These are phyloP conservation scores for Omphaloscelis lunosa DNA, from an alignment of 2,888 invertebrate species.

Conservation along the genomic window DNA sequence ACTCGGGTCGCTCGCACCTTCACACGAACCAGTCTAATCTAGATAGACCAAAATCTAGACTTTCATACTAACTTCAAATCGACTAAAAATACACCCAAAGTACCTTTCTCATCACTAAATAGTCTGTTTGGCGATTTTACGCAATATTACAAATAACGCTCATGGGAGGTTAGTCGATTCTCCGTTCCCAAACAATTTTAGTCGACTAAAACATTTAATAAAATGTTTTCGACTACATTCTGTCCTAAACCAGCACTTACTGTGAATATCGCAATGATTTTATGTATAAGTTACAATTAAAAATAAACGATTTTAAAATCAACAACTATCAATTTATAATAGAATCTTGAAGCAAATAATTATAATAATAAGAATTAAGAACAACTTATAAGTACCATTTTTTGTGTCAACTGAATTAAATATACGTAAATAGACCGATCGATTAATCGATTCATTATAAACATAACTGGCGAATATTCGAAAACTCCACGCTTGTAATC, in stretches of 20 bases:
- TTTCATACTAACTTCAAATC: conserved; percentile 55
- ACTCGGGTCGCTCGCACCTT: conserved; percentile 46
- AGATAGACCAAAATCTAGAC: conserved; percentile 46
- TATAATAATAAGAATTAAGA: conserved; percentile 68
- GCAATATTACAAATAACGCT: conserved; percentile 50
- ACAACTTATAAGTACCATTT: conserved; percentile 70
- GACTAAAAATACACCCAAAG: conserved; percentile 56
- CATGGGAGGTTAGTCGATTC: conserved; percentile 55
- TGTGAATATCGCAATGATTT: conserved; percentile 63
- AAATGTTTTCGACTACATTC: conserved; percentile 49
- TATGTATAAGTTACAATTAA: conserved; percentile 63
- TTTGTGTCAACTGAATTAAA: conserved; percentile 67
- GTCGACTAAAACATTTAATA: conserved; percentile 58
- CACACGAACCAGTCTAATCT: conserved; percentile 51
- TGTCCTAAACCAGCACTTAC: conserved; percentile 57
- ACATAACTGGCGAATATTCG: conserved; percentile 64
- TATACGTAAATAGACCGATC: conserved; percentile 63
- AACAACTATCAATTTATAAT: conserved; percentile 67
- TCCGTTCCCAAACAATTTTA: conserved; percentile 50
- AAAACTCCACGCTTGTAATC: conserved; percentile 59
- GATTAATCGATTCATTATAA: conserved; percentile 63
- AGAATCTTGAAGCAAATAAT: conserved; percentile 71
- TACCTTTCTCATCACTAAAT: conserved; percentile 50
- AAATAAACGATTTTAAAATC: conserved; percentile 64
- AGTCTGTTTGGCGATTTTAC: conserved; percentile 45